These are phyloP conservation scores for Drymodes brunneopygia DNA, from an alignment of 2,113 vertebrate genomes.

Conservation along the genomic window DNA sequence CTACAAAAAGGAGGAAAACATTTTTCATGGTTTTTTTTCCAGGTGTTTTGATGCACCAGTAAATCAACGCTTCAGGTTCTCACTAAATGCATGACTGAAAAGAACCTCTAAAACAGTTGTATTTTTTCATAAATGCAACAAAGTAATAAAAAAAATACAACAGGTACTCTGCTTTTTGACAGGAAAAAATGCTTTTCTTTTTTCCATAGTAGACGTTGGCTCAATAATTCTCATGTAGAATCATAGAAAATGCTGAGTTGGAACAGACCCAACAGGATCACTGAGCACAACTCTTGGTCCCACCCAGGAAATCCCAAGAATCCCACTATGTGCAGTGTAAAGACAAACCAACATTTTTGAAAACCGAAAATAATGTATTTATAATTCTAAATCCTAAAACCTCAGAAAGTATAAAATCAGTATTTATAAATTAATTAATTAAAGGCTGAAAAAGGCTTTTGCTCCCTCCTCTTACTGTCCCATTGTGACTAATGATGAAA, in stretches of 20 bases:
- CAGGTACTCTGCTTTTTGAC: background rate
- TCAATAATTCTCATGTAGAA: background rate
- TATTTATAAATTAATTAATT: background rate
- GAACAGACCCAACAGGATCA: background rate
- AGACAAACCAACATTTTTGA: background rate
- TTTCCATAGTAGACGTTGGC: background rate
- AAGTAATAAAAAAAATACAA: background rate
- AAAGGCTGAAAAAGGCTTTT: background rate
- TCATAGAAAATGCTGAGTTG: background rate
- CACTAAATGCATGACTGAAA: background rate
- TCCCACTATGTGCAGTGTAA: background rate
- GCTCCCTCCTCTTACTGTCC: background rate
- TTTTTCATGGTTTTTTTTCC: background rate
- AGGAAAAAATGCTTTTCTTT: accelerated
- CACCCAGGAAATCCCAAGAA: background rate
- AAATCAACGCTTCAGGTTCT: background rate
- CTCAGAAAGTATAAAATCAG: background rate
- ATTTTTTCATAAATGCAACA: background rate
- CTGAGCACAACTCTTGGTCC: background rate
- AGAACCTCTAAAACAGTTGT: background rate
- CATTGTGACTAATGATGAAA: background rate
- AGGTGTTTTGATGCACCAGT: background rate
- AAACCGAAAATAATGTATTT: background rate
- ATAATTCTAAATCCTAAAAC: background rate
- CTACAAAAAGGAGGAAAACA: background rate